Evolutionary conservation across 2,888 invertebrate genomes (phyloP).

Genomic region (Neuroscelio doddi): DNA sequence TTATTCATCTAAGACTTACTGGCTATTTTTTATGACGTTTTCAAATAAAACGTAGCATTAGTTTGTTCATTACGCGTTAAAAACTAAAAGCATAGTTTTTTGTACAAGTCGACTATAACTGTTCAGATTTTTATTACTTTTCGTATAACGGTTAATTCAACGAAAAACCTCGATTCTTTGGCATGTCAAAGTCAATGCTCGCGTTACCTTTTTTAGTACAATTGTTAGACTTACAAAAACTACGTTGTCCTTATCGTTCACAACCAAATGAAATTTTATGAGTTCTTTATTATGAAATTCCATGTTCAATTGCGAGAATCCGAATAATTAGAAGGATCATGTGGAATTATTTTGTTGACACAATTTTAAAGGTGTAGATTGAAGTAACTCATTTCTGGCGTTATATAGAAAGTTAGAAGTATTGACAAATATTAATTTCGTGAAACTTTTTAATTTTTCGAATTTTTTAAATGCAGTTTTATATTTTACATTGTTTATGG

Average conservation of each 20-base stretch:
- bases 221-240: not conserved
- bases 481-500: too few relatives aligned
- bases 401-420: too few relatives aligned
- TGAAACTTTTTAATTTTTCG: too few relatives aligned
- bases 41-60: constrained; percentile 24
- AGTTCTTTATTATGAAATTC: not conserved
- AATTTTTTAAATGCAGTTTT: too few relatives aligned
- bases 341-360: too few relatives aligned
- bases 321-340: constrained; percentile 11
- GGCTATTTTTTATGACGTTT: constrained; percentile 7
- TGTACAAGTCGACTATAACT: constrained; percentile 37
- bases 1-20: constrained; percentile 14
- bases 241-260: not conserved
- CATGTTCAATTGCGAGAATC: constrained; percentile 10
- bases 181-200: constrained; percentile 19
- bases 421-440: too few relatives aligned
- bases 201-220: not conserved
- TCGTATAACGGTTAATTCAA: constrained; percentile 13
- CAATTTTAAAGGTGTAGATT: too few relatives aligned
- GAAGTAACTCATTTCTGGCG: too few relatives aligned
- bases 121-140: constrained; percentile 24
- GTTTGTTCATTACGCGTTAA: constrained; percentile 24
- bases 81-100: constrained; percentile 29
- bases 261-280: not conserved
- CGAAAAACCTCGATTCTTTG: constrained; percentile 24